Base-by-base conservation (phyloP, 2,888 invertebrate species). In the Clistopyga incitator region DNA sequence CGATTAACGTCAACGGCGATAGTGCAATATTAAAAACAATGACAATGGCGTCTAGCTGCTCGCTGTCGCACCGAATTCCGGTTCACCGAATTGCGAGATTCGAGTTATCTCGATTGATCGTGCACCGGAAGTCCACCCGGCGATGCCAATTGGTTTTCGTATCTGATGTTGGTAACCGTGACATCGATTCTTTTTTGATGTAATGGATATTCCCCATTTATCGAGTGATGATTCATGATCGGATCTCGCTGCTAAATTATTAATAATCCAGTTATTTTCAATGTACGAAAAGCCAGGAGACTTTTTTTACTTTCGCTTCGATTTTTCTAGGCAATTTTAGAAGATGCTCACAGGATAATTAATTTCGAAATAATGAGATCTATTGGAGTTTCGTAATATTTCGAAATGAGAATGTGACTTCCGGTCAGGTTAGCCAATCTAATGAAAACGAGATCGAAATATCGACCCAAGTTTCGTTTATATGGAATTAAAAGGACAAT, bases 41-140 rank as follows among this genome's bases (percentile, higher is more conserved):
- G 76, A 72, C 67, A 83, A 83, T 83, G 83, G 83, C 83, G 83
- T 50, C 61, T 4, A 15, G 25, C 23, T 13, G 11, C 61, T 4
- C 4, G 25, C 23, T 13, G 11, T n/a, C 10, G 20, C 10, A 42
- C 8, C 8, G 47, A 59, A 20, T 76, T 83, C 82, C 82, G 79
- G 50, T 76, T 70, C 61, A 38, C 2, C 23, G 15, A 38, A 38
- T 15, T 75, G 50, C 75, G 74, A 64, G 67, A 68, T 56, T 77
- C 59, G 59, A 77, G 59, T 45, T 56, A 77, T 59, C 29, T 29
- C 59, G 77, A 54, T 10, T 18, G n/a, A 3, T 45, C 13, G 45
- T 45, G 45, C 13, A 45, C 15, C 15, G 38, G 38, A 38, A 47
- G 47, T n/a, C 6, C 8, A 3, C n/a, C 13, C 15, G 47, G 47